Evolutionary conservation across 2,888 invertebrate species (phyloP).

Genomic region (Troides oblongomaculatus): DNA sequence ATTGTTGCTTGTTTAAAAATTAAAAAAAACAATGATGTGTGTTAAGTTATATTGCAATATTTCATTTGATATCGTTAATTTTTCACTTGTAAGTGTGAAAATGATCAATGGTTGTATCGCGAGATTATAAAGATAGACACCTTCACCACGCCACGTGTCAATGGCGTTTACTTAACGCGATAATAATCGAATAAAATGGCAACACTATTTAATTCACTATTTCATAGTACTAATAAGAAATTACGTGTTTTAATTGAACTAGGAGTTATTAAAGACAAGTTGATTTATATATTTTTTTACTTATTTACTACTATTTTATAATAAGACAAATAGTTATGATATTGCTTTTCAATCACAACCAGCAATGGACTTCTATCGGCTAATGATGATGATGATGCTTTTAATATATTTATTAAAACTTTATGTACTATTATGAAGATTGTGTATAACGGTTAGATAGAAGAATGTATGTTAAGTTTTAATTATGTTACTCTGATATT

Average conservation of each 20-base stretch:
- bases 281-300: not conserved
- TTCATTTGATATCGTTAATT: not conserved
- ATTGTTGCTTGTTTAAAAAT: too few relatives aligned
- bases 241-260: not conserved
- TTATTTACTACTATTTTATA: too few relatives aligned
- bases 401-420: too few relatives aligned
- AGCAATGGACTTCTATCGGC: too few relatives aligned
- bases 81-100: constrained; percentile 11
- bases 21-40: not conserved
- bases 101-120: constrained; percentile 16
- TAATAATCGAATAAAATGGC: constrained; percentile 8
- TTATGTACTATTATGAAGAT: too few relatives aligned
- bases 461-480: too few relatives aligned
- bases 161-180: constrained; percentile 4
- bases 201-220: not conserved
- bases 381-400: too few relatives aligned
- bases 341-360: too few relatives aligned
- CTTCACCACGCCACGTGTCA: constrained; percentile 3
- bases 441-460: too few relatives aligned
- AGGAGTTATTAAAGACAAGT: not conserved
- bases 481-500: too few relatives aligned
- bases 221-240: not conserved
- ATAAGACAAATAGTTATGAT: too few relatives aligned
- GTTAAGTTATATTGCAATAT: not conserved
- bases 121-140: constrained; percentile 13